Percentiles rank a stretch among this genome's conserved stretches.
Conservation (phyloP, 2,888 invertebrate genomes). For the Mimumesa dahlbomi region DNA sequence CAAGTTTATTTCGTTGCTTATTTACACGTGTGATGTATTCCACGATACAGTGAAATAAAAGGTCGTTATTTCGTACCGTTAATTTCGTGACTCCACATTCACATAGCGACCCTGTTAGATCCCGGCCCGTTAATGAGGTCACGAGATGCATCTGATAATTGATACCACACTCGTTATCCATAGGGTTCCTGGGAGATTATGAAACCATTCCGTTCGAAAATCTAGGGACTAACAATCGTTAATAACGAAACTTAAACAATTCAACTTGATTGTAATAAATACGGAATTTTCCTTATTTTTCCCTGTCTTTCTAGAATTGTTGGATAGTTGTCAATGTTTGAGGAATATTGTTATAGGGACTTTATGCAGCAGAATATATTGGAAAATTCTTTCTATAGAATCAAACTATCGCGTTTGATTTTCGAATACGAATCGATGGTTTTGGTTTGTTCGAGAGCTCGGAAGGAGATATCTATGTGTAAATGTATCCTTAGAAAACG, state of each 20-base stretch:
- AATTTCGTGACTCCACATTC: constrained; percentile 21
- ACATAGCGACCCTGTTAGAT: constrained; percentile 18
- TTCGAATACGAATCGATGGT: not conserved
- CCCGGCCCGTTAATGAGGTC: constrained; percentile 16
- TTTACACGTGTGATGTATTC: not conserved
- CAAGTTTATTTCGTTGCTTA: not conserved
- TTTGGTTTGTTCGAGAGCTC: not conserved
- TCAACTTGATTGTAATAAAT: no score
- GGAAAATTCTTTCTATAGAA: no score
- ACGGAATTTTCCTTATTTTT: no score
- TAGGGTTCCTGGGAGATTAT: not conserved
- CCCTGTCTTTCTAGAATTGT: no score
- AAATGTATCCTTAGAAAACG: not conserved
- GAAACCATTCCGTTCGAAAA: not conserved
- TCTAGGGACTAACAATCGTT: not conserved
- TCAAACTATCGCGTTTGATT: not conserved
- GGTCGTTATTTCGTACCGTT: constrained; percentile 2
- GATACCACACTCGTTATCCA: constrained; percentile 3
- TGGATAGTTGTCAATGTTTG: no score
- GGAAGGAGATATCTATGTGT: not conserved
- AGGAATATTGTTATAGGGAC: no score
- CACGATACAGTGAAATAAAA: constrained; percentile 1
- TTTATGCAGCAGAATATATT: no score
- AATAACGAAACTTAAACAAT: not conserved
- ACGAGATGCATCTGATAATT: constrained; percentile 13